Base-by-base conservation (phyloP, 2,888 invertebrate species). In the Ophion ventricosus region DNA sequence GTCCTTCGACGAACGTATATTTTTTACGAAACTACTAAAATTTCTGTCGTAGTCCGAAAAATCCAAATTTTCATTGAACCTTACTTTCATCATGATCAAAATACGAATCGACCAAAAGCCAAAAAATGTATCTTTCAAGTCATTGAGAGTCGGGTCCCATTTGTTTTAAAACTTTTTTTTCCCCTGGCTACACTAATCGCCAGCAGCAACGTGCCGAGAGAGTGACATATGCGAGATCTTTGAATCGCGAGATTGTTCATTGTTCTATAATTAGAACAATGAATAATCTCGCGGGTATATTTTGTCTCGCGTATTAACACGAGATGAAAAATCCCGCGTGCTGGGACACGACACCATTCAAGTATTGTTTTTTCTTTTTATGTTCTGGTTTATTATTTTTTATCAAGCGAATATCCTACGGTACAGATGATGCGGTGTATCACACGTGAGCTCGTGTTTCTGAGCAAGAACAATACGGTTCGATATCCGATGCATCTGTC, bases 401-500 rank as follows among this genome's bases (percentile, higher is more conserved):
- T 56, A 29, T 25, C n/a, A 25, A 26, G 54, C 26, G 69, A 56
- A 69, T 49, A 66, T 77, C 20, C 26, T 26, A 23, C 35, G 56
- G 70, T 35, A 64, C 63, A 49, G 63, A 74, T 63, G 72, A 56
- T 59, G 64, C 29, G 73, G 77, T 72, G 67, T 78, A 67, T 74
- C 74, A 57, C 78, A 63, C 69, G 70, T 66, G 75, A 80, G 70
- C 63, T 43, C 63, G 23, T 49, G 61, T 72, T 73, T 17, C 56
- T 25, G 63, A 80, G 56, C 73, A 88, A 85, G 87, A 90, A 90
- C 89, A 90, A 90, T 88, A 57, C 49, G 85, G 87, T 67, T 85
- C 87, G 87, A 89, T 89, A 87, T 86, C 85, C 78, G 80, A 80
- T 84, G 90, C 90, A 90, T 90, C 89, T 90, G 90, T 87, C 87